Conservation (phyloP, 2,888 invertebrate species). For the Tridacna gigas region DNA sequence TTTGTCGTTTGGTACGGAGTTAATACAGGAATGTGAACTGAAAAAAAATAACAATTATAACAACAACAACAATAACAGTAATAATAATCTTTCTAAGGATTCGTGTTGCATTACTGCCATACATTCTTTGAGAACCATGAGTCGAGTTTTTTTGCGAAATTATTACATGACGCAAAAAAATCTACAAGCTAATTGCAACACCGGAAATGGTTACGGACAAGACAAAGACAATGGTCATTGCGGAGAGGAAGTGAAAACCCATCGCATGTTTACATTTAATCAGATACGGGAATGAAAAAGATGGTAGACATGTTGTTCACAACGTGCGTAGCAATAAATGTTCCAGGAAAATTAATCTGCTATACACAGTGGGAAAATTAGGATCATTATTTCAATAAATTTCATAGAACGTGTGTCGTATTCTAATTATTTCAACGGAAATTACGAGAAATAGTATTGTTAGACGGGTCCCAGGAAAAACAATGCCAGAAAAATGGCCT, state of each 20-base stretch:
- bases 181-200: neutral
- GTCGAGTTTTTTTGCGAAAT: no score
- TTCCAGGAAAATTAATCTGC: constrained; percentile 24
- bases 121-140: no score
- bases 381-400: constrained; percentile 57
- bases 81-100: no score
- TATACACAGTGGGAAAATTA: constrained; percentile 40
- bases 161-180: no score
- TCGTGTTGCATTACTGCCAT: no score
- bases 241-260: neutral
- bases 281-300: constrained; percentile 17
- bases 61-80: no score
- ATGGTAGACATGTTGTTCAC: neutral
- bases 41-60: no score
- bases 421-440: constrained; percentile 62
- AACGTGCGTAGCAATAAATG: constrained; percentile 28
- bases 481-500: constrained; percentile 55
- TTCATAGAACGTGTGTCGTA: constrained; percentile 50
- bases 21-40: no score
- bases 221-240: constrained; percentile 23
- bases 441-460: constrained; percentile 59
- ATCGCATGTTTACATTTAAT: constrained; percentile 20
- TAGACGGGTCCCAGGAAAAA: constrained; percentile 52
- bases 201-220: constrained; percentile 21
- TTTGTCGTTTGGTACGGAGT: no score